Evolutionary conservation across 2,888 invertebrate species (phyloP), one percentile per base, ranked within the genome.

Genomic region (Pseudanteris insignis): DNA sequence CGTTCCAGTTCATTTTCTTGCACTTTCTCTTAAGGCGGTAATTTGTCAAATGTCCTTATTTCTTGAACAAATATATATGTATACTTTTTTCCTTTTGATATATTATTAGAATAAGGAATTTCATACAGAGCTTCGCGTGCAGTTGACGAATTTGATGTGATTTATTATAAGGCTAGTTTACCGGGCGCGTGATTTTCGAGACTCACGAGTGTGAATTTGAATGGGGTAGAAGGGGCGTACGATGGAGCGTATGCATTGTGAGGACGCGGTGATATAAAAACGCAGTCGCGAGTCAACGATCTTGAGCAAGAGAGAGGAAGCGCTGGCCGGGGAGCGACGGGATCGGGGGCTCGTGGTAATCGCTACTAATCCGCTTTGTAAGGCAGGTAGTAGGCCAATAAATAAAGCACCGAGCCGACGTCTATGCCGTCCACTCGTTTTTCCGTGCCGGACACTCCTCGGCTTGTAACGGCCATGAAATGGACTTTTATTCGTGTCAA

Each of bases 381-480:
- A 53, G 57, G 62, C 53, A 62, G 62, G 55, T 62, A 57, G 62
- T 57, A 62, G 62, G 62, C 62, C 62, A 53, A 62, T 62, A 57
- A 62, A 62, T 62, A 57, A 57, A 55, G 55, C 43, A 32, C 46
- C 38, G 59, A 54, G 37, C 48, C 33, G 48, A 60, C 46, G 54
- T 54, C 38, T 41, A 18, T 34, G 37, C 37, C 38, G 47, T 46
- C 47, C 32, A 36, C 50, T 54, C 61, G 59, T 59, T 59, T 41
- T 48, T 38, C 44, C 50, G 38, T 18, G 14, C 38, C 50, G 51
- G 46, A 61, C 54, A 50, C 54, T 60, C 48, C 48, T 60, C 53
- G 37, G 21, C 53, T 41, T 30, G 53, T 54, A 60, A 38, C 48
- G 48, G 46, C 61, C 61, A 44, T 55, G 61, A 62, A 47, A 40